Base-by-base conservation (phyloP, 2,797 vertebrate species). In the Ibycter americanus region DNA sequence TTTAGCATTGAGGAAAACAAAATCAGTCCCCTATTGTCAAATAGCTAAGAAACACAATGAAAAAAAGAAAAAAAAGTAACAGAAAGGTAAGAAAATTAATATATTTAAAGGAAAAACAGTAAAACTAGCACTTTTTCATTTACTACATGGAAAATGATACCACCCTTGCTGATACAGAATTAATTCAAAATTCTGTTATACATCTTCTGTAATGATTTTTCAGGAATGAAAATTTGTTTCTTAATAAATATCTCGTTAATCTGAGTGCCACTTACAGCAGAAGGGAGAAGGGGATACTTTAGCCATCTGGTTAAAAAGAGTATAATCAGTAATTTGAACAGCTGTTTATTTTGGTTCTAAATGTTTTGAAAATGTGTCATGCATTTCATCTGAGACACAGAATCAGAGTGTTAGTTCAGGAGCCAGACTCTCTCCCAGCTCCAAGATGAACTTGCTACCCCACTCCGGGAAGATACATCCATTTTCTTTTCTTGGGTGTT, bases 161-260 rank as follows among this genome's bases (percentile, higher is more conserved):
- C 29, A 72, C 15, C 8, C 51, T 59, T 59, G 21, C 26, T 73
- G 62, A 62, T 6, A 70, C 9, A 42, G 32, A 93, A 86, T 89
- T 79, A 74, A 93, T 82, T 94, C 4, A 82, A 89, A 91, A 86
- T 88, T 15, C 8, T 61, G n/a, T 90, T 72, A 66, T 29, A 70
- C 14, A 49, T 72, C 34, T 71, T 87, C 31, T 77, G 12, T 40
- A 86, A 90, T 59, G 18, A 79, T 81, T 93, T 92, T 90, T n/a
- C 47, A 70, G 62, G 59, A 91, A 83, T 20, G 5, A 65, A 89
- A 88, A 67, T 72, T 79, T 94, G 27, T 93, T 94, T 93, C 73
- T 79, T 93, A 89, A 92, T 85, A 89, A 93, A 89, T 89, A 77
- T 31, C 40, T 87, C 4, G 5, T 82, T 95, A 90, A 76, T 89